phyloP scores from a whole-genome alignment of 2,888 invertebrate genomes.

The Itoplectis maculator region DNA sequence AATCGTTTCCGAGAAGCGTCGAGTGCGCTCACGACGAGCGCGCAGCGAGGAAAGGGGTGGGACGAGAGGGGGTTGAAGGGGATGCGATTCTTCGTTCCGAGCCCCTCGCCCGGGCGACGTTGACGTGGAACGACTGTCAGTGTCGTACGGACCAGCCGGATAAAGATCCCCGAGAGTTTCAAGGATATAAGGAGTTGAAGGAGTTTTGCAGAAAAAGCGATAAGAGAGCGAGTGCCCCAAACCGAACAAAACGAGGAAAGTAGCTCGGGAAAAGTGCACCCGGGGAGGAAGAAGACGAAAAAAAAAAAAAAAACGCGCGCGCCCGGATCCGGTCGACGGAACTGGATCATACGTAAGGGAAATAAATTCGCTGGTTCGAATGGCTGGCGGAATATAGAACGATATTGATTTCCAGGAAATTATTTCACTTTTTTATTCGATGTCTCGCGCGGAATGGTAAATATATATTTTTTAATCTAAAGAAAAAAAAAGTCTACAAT shows the following conservation, averaged over 20 bases:
- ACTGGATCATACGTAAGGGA: no score
- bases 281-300: not conserved
- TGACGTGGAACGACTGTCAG: constrained; percentile 61
- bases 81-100: constrained; percentile 24
- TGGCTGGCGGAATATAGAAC: no score
- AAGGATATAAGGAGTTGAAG: constrained; percentile 29
- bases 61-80: not conserved
- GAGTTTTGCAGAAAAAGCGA: constrained; percentile 19
- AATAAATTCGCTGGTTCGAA: no score
- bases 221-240: constrained; percentile 7
- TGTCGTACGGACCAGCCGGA: constrained; percentile 46
- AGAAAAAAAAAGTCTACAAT: no score
- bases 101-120: constrained; percentile 7
- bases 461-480: no score
- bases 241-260: constrained; percentile 13
- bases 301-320: no score
- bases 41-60: no score
- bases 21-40: constrained; percentile 38
- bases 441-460: no score
- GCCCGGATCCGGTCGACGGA: no score
- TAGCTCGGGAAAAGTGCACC: not conserved
- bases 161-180: constrained; percentile 49
- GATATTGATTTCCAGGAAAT: no score
- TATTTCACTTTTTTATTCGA: no score
- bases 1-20: constrained; percentile 54